These are phyloP conservation scores for Drosophila percnosoma DNA, from an alignment of 2,888 invertebrate genomes.

Conservation along the genomic window DNA sequence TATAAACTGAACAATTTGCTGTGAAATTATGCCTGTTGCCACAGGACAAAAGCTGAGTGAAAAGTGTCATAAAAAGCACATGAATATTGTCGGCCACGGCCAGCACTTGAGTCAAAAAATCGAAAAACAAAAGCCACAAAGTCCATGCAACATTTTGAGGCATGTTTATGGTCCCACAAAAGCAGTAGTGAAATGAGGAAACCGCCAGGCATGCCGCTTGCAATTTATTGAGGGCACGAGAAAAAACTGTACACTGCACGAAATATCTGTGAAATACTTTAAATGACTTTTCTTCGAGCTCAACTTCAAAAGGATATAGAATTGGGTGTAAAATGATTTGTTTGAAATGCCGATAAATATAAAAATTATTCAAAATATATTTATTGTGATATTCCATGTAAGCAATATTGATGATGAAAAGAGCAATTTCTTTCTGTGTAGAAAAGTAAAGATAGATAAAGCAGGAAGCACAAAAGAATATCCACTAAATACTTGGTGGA, in stretches of 20 bases:
- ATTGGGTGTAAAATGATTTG: not conserved
- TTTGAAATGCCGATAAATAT: not conserved
- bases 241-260: not conserved
- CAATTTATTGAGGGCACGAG: slow-evolving; percentile 49
- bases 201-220: slow-evolving; percentile 26
- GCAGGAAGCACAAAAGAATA: not conserved
- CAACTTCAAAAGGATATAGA: not conserved
- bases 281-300: not conserved
- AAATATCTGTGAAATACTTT: not conserved
- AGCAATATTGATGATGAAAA: not conserved
- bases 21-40: slow-evolving; percentile 67
- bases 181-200: slow-evolving; percentile 7
- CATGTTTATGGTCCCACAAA: slow-evolving; percentile 60
- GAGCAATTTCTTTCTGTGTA: not conserved
- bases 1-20: slow-evolving; percentile 73
- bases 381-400: not conserved
- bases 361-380: not conserved
- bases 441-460: not conserved
- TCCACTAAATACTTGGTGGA: slow-evolving; percentile 46
- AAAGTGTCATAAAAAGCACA: slow-evolving; percentile 70
- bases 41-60: slow-evolving; percentile 42
- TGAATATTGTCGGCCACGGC: slow-evolving; percentile 55
- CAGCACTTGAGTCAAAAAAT: slow-evolving; percentile 27
- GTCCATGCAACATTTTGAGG: slow-evolving; percentile 65
- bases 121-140: slow-evolving; percentile 31